A percentile compares a stretch with the other conserved stretches of the same genome.
Conservation (phyloP, 1,140 invertebrate species). For the Zaprionus ghesquierei region DNA sequence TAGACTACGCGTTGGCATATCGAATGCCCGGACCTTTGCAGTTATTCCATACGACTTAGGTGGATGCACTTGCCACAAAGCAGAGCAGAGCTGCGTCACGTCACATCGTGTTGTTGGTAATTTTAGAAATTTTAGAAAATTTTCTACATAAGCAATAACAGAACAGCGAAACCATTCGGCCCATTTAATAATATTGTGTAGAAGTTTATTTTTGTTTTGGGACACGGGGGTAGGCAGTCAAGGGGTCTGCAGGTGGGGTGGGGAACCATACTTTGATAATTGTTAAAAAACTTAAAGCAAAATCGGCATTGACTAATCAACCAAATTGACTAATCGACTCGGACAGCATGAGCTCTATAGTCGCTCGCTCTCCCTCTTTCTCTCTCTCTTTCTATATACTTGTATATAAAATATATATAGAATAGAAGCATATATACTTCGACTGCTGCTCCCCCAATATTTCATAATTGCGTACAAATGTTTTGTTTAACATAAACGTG, state of each 20-base stretch:
- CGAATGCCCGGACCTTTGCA: conserved; percentile 30
- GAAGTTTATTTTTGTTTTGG: conserved; percentile 73
- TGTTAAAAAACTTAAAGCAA: conserved; percentile 20
- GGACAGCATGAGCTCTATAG: conserved; percentile 56
- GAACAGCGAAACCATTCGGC: conserved; percentile 59
- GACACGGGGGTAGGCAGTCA: too few relatives aligned
- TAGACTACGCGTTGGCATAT: conserved; percentile 38
- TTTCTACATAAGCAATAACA: conserved; percentile 56
- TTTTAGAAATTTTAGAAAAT: conserved; percentile 71
- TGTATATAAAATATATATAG: not conserved
- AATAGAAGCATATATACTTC: not conserved
- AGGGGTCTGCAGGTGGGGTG: not conserved
- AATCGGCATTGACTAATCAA: conserved; percentile 23
- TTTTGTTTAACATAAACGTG: conserved; percentile 49
- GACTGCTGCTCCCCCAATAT: conserved; percentile 13
- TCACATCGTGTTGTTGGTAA: too few relatives aligned
- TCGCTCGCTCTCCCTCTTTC: not conserved
- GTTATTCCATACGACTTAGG: conserved; percentile 58
- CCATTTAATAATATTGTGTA: conserved; percentile 73
- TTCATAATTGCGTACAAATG: conserved; percentile 44
- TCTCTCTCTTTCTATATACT: not conserved
- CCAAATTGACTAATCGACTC: conserved; percentile 48
- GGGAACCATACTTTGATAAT: conserved; percentile 56
- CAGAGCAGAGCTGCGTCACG: too few relatives aligned
- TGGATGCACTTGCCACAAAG: conserved; percentile 27